phyloP scores from a whole-genome alignment of 2,113 vertebrate genomes.

The Daphoenositta chrysoptera region DNA sequence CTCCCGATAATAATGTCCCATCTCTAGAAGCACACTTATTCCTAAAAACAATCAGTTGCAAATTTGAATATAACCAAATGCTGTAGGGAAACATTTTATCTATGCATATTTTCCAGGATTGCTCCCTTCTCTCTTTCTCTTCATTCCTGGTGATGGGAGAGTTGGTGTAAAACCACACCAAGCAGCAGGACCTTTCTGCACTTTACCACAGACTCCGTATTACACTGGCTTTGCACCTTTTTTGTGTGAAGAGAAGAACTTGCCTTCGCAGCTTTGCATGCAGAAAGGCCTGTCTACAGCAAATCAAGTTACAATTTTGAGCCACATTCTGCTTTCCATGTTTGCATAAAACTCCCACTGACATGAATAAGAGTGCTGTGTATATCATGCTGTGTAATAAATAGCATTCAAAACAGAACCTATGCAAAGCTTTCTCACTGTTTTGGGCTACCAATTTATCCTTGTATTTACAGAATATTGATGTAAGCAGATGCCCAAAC shows the following conservation, averaged over 20 bases:
- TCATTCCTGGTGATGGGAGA: neutral
- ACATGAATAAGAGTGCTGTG: conserved; percentile 68
- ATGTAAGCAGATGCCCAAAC: conserved; percentile 63
- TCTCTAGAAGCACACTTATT: neutral
- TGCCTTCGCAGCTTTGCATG: conserved; percentile 28
- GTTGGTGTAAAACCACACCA: neutral
- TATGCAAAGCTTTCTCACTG: conserved; percentile 62
- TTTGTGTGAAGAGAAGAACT: conserved; percentile 39
- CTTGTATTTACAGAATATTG: conserved; percentile 66
- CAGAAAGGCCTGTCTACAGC: conserved; percentile 55
- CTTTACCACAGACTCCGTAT: neutral
- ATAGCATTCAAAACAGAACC: conserved; percentile 68
- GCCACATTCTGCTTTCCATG: conserved; percentile 59
- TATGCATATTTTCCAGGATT: neutral
- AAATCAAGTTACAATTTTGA: conserved; percentile 61
- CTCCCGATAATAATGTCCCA: neutral
- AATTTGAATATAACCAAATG: conserved; percentile 15
- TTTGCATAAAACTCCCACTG: conserved; percentile 70
- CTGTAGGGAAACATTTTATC: neutral
- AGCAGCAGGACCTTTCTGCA: conserved; percentile 1
- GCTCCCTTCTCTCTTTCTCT: neutral
- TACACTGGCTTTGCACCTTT: conserved; percentile 35
- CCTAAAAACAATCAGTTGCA: conserved; percentile 12
- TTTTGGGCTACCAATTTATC: conserved; percentile 64
- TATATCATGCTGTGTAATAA: conserved; percentile 69